phyloP scores from a whole-genome alignment of 2,113 vertebrate genomes.

The Deroptyus accipitrinus region DNA sequence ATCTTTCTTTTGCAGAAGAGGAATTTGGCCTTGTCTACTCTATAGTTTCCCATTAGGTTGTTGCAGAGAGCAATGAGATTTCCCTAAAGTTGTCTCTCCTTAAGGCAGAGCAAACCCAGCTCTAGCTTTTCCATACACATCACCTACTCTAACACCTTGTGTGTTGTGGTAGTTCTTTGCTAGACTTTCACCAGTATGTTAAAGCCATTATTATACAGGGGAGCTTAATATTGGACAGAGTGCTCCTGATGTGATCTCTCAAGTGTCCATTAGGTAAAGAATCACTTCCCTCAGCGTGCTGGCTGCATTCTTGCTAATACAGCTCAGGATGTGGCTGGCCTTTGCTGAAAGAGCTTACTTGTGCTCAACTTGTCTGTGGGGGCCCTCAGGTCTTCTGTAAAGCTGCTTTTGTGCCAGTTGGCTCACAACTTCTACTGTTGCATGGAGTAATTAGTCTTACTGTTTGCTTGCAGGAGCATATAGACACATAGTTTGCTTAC shows the following conservation, averaged over 20 bases:
- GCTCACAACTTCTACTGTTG: neutral
- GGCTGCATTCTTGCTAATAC: neutral
- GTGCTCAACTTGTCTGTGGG: accelerated
- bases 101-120: neutral
- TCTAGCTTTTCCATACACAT: neutral
- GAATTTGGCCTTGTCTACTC: neutral
- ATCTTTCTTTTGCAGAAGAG: neutral
- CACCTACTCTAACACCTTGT: neutral
- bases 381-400: neutral
- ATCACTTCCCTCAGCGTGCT: neutral
- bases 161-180: neutral
- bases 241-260: neutral
- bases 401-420: neutral
- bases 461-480: neutral
- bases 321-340: neutral
- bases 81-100: neutral
- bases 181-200: neutral
- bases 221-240: neutral
- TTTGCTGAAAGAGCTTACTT: neutral
- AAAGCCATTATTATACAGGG: neutral
- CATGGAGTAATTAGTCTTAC: neutral
- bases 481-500: neutral
- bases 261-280: neutral
- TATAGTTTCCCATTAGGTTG: neutral
- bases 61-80: neutral